These are phyloP conservation scores for Elaphurus davidianus DNA, from an alignment of 2,113 vertebrate species.

Conservation along the genomic window DNA sequence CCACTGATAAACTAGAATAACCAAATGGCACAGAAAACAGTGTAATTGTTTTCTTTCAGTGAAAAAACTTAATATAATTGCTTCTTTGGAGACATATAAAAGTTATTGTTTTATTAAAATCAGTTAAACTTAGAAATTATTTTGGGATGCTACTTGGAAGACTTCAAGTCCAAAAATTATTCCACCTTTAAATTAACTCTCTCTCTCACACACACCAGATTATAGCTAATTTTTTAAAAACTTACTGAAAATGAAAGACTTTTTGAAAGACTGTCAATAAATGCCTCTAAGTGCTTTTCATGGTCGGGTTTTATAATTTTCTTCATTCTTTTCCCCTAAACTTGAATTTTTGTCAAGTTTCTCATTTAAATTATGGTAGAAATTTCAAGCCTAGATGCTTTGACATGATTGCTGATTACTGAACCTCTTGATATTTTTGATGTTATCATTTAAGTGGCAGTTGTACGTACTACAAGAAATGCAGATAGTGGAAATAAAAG, in stretches of 20 bases:
- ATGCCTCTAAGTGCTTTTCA: neutral
- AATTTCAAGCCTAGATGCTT: constrained; percentile 30
- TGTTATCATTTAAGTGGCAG: neutral
- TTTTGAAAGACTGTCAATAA: neutral
- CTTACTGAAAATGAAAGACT: neutral
- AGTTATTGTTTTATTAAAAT: constrained; percentile 25
- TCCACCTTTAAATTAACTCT: neutral
- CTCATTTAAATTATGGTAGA: neutral
- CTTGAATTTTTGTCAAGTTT: neutral
- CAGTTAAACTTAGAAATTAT: constrained; percentile 29
- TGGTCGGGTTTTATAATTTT: neutral
- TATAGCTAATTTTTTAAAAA: neutral
- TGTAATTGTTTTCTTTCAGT: neutral
- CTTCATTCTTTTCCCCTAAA: neutral
- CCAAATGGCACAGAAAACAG: constrained; percentile 59
- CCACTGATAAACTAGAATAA: constrained; percentile 61
- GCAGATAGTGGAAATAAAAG: neutral
- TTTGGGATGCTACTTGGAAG: neutral
- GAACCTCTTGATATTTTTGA: neutral
- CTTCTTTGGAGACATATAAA: neutral
- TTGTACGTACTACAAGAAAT: neutral
- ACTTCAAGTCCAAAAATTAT: neutral
- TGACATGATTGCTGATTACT: neutral
- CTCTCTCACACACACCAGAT: neutral
- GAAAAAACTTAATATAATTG: neutral